Base-by-base conservation (phyloP, 2,113 vertebrate genomes). In the Chiloscyllium plagiosum region DNA sequence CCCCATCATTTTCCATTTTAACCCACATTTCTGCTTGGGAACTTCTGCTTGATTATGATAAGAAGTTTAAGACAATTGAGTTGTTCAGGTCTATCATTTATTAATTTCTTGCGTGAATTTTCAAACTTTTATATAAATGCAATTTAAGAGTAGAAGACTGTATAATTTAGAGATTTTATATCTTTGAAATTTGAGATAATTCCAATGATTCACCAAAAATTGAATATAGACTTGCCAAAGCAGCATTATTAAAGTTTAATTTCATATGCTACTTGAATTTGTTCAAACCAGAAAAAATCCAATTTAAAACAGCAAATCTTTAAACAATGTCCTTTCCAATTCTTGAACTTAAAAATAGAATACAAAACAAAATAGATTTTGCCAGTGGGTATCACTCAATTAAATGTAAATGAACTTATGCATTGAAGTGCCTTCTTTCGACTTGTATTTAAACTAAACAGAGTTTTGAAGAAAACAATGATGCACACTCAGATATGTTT, bases 161-260 rank as follows among this genome's bases (percentile, higher is more conserved):
- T n/a, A 26, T 94, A 94, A 94, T 70, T 94, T 94, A 69, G 37
- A 70, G 22, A 70, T 83, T 94, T 50, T 72, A 19, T 69, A 22
- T 7, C 7, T 37, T 33, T 69, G 37, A 94, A 70, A 94, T 94
- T 94, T 70, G 2, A 22, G 20, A 70, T 94, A 94, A 70, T 42
- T 56, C 47, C 66, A 70, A 13, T 72, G 47, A 50, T 15, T 52
- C 37, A 72, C 1, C 93, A 95, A 94, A 69, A 70, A 69, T 94
- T 72, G 72, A 29, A 52, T 26, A 50, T 47, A 65, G 80, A 83
- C 37, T 61, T 72, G 24, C 20, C 37, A 95, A 72, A 95, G 50
- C 17, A 33, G 87, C 5, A 90, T 24, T 61, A 61, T 89, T 89
- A 56, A 89, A 56, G 3, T 56, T 89, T 89, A 89, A 52, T 89